Evolutionary conservation across 2,113 vertebrate genomes (phyloP).

Genomic region (Mastomys natalensis): DNA sequence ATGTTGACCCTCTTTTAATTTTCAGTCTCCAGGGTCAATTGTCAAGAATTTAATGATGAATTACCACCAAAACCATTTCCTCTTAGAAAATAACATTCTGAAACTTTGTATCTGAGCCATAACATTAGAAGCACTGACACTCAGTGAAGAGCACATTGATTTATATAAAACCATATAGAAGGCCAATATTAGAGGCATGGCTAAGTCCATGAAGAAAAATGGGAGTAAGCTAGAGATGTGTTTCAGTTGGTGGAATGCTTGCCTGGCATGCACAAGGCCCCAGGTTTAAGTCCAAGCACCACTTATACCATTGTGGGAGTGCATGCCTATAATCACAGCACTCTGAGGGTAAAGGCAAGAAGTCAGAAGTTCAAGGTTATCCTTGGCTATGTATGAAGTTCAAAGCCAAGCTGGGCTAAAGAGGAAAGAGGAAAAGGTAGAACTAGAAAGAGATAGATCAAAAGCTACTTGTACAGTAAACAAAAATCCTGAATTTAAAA

Average conservation of each 20-base stretch:
- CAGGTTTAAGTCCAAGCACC: not conserved
- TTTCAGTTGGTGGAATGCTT: not conserved
- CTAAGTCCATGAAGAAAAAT: not conserved
- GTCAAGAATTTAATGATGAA: slow-evolving; percentile 33
- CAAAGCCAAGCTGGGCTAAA: not conserved
- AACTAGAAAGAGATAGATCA: not conserved
- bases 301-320: not conserved
- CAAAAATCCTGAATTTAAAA: not conserved
- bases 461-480: not conserved
- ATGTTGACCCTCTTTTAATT: slow-evolving; percentile 2
- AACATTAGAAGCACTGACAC: not conserved
- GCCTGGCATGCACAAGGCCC: not conserved
- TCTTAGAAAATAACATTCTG: not conserved
- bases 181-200: not conserved
- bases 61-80: not conserved
- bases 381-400: not conserved
- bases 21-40: not conserved
- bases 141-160: not conserved
- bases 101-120: not conserved
- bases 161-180: not conserved
- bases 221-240: too few species aligned
- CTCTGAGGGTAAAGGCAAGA: not conserved
- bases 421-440: not conserved
- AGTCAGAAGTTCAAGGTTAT: not conserved
- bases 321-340: not conserved